Base-by-base conservation (phyloP, 2,113 vertebrate genomes). In the Pardalotus punctatus region DNA sequence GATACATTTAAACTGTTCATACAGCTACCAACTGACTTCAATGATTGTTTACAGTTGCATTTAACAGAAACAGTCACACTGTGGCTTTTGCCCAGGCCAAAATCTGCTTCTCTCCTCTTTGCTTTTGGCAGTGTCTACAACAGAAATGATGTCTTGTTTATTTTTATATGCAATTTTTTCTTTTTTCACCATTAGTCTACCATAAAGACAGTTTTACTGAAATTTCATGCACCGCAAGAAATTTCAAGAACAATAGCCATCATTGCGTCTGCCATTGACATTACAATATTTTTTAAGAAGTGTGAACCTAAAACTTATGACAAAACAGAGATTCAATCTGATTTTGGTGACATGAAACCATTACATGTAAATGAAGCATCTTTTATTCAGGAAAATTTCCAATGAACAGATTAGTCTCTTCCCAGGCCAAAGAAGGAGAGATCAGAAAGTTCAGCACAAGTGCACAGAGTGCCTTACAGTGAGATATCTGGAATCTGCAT, bases 311-410 rank as follows among this genome's bases (percentile, higher is more conserved):
- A 95, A 96, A 90, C 10, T 67, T 58, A 29, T 10, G 22, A 60
- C 16, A 60, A 92, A 96, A 81, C 4, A 62, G 48, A 93, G n/a
- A 70, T 92, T 85, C 94, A 88, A 88, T 97, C 45, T 76, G 40
- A 83, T 94, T 95, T 87, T 67, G 17, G 12, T 88, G 73, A 72
- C 48, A 45, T 16, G 18, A 65, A 13, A 33, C 19, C 53, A 80
- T 86, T 81, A 94, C 90, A 95, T 62, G 7, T 50, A 85, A 96
- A 91, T 5, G 15, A 96, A 28, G 19, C 7, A 40, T 29, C 36
- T 95, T 94, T 87, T 73, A 85, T 78, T 92, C 36, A 62, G 58
- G 56, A 81, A 72, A 29, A 53, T 87, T 77, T 79, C 61, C 54
- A 31, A 23, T 33, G 29, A 69, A 40, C 11, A 66, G 31, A 56